Conservation (phyloP, 2,113 vertebrate genomes). For the Triplophysa rosa region DNA sequence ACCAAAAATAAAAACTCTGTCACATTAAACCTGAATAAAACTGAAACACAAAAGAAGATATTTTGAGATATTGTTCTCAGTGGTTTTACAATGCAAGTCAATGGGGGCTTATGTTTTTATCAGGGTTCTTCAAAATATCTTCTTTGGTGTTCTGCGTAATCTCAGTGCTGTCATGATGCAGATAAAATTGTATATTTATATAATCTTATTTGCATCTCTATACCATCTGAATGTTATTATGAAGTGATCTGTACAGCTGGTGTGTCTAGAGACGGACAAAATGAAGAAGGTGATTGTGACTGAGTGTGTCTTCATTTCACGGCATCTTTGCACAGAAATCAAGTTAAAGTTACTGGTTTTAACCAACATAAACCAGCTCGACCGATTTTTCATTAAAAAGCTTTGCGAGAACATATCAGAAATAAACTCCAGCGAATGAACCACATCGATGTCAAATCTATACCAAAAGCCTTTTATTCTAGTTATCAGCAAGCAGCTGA, state of each 20-base stretch:
- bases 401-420: not conserved
- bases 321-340: no score
- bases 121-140: no score
- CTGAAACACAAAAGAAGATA: no score
- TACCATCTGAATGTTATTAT: not conserved
- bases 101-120: no score
- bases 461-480: not conserved
- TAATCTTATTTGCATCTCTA: not conserved
- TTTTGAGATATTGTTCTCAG: no score
- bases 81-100: no score
- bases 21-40: no score
- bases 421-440: not conserved
- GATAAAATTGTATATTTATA: slow-evolving; percentile 16
- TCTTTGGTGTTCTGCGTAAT: not conserved
- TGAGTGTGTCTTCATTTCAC: no score
- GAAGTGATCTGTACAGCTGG: not conserved
- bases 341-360: no score
- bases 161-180: not conserved
- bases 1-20: no score
- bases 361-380: not conserved
- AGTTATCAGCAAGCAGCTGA: not conserved
- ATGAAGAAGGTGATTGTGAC: no score
- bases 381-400: not conserved
- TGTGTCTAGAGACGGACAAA: not conserved
- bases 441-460: slow-evolving; percentile 11